phyloP scores from a whole-genome alignment of 2,888 invertebrate species.

The Zygaena filipendulae region DNA sequence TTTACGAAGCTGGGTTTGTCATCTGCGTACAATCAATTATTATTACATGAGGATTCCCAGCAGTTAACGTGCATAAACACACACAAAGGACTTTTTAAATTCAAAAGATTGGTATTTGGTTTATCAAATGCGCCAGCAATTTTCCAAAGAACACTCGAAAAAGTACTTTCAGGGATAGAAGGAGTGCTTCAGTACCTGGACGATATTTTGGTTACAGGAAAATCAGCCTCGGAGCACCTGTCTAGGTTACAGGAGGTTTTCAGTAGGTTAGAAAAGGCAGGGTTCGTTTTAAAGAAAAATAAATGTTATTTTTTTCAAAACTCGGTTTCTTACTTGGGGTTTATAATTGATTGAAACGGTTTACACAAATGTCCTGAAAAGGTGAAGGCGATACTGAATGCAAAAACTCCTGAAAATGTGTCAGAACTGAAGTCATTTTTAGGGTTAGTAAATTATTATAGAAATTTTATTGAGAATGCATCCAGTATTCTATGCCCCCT shows the following conservation, averaged over 20 bases:
- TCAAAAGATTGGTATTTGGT: no score
- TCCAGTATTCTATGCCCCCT: slow-evolving; percentile 5
- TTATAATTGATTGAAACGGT: slow-evolving; percentile 12
- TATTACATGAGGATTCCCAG: slow-evolving; percentile 7
- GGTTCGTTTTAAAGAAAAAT: slow-evolving; percentile 12
- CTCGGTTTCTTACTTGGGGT: slow-evolving; percentile 15
- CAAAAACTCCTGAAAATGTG: slow-evolving; percentile 8
- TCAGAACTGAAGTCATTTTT: slow-evolving; percentile 15
- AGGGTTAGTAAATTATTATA: slow-evolving; percentile 8
- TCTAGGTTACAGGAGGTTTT: slow-evolving; percentile 13
- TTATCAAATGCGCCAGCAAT: slow-evolving; percentile 12
- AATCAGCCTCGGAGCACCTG: slow-evolving; percentile 5
- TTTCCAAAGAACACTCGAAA: no score
- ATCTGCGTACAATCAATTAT: slow-evolving; percentile 7
- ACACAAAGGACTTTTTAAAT: slow-evolving; percentile 9
- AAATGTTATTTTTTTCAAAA: no score
- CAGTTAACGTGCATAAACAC: slow-evolving; percentile 10
- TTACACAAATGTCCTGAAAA: slow-evolving; percentile 15
- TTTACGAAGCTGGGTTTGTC: slow-evolving; percentile 9
- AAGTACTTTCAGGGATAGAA: no score
- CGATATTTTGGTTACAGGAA: slow-evolving; percentile 13
- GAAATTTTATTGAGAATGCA: slow-evolving; percentile 2
- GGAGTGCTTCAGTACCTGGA: slow-evolving; percentile 8
- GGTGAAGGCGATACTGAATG: slow-evolving; percentile 8
- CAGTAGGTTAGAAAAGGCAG: slow-evolving; percentile 13